These are phyloP conservation scores for Perizoma affinitatum DNA, from an alignment of 2,888 invertebrate species.

Conservation along the genomic window DNA sequence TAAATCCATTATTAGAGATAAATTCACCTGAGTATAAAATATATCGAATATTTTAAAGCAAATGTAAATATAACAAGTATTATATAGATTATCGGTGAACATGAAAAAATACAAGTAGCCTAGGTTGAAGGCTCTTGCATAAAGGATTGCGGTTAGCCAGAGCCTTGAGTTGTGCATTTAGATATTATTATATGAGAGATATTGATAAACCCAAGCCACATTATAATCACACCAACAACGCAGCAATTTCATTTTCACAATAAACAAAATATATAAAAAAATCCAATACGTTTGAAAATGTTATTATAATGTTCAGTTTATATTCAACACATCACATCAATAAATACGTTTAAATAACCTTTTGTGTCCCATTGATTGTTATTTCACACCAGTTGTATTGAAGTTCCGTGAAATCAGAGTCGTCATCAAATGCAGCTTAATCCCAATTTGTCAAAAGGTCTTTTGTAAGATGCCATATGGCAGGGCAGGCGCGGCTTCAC, in stretches of 20 bases:
- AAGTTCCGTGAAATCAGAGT: constrained; percentile 66
- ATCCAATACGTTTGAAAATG: constrained; percentile 18
- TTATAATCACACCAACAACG: not conserved
- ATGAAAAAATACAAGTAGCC: no score
- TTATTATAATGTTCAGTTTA: constrained; percentile 44
- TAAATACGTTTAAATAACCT: constrained; percentile 50
- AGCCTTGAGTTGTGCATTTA: no score
- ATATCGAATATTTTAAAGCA: no score
- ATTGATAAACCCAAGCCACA: no score
- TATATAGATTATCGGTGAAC: no score
- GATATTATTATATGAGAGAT: no score
- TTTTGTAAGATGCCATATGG: constrained; percentile 79
- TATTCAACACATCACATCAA: constrained; percentile 47
- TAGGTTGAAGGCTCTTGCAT: no score
- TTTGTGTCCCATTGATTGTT: constrained; percentile 46
- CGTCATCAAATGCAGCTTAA: constrained; percentile 67
- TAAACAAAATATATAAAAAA: constrained; percentile 3
- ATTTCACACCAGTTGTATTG: constrained; percentile 70
- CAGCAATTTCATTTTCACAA: constrained; percentile 2
- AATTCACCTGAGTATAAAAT: no score
- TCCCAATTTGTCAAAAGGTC: constrained; percentile 63
- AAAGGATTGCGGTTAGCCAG: no score
- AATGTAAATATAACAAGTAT: no score
- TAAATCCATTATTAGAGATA: no score
- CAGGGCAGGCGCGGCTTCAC: constrained; percentile 45